Base-by-base conservation (phyloP, 1,140 invertebrate species). In the Coenobita brevimanus region DNA sequence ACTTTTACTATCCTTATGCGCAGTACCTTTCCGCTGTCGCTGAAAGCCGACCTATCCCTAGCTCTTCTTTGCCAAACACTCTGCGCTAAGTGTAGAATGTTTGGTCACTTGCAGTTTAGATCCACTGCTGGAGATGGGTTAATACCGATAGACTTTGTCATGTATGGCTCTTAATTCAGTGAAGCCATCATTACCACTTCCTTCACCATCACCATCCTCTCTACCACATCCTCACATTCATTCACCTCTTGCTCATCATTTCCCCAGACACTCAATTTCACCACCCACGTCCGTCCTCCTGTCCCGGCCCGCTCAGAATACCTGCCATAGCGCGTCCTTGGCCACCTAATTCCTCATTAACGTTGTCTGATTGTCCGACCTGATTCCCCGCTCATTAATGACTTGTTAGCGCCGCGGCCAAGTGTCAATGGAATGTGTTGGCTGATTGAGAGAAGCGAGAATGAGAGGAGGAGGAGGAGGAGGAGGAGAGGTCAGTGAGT, bases 261-360 rank as follows among this genome's bases (percentile, higher is more conserved):
- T 21, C 3, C 57, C 24, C 50, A 30, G 24, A 27, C 78, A 24
- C 27, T 60, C 17, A 24, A 15, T 73, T 41, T 30, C 75, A 30
- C 50, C 50, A 24, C 75, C 36, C 4, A 24, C 75, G 46, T 2
- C 73, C 46, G 0, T 30, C 17, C 67, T 27, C 27, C 30, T 30
- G 10, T n/a, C 67, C 67, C 67, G 10, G 10, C 30, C 27, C 13
- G 30, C 17, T n/a, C 13, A 71, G 67, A 71, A 73, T 46, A 46
- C 46, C 82, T 73, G 27, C 67, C 67, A 73, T 50, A 73, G 46
- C 46, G 43, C 46, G 69, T 43, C 17, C 15, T 41, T 50, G 3
- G 33, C 43, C 60, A 73, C 69, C 82, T 83, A 83, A 83, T 83
- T 83, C 69, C 82, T 36, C 60, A 54, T 73, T 75, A 73, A 73